phyloP scores from a whole-genome alignment of 2,113 vertebrate species.

The Taxidea taxus region DNA sequence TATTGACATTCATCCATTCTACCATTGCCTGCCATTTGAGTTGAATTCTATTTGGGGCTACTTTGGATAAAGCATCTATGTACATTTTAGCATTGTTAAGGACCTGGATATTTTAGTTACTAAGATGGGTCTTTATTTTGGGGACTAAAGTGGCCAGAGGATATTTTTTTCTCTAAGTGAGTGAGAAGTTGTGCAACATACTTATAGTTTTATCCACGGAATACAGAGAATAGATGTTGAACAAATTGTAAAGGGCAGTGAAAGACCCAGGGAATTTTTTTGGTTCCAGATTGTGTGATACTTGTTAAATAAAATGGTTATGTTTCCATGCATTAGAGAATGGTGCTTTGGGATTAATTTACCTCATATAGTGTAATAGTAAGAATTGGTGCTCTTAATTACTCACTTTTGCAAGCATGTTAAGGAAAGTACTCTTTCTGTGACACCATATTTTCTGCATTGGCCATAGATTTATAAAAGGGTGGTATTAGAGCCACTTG shows the following conservation, averaged over 20 bases:
- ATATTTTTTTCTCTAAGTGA: neutral
- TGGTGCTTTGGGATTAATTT: neutral
- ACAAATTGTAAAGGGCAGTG: neutral
- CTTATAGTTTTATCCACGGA: neutral
- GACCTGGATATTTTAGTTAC: neutral
- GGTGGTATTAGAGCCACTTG: neutral
- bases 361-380: neutral
- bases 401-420: neutral
- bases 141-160: neutral
- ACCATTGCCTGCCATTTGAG: neutral
- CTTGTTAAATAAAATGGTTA: neutral
- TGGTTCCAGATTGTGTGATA: neutral
- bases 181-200: neutral
- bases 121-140: neutral
- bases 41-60: neutral
- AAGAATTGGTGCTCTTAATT: neutral
- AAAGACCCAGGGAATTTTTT: neutral
- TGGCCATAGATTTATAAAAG: neutral
- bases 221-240: neutral
- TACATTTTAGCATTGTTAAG: neutral
- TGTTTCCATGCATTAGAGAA: neutral
- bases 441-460: neutral
- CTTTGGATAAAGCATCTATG: neutral
- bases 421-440: neutral
- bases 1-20: neutral